Conservation (phyloP, 1,140 invertebrate species). For the Cotesia typhae region DNA sequence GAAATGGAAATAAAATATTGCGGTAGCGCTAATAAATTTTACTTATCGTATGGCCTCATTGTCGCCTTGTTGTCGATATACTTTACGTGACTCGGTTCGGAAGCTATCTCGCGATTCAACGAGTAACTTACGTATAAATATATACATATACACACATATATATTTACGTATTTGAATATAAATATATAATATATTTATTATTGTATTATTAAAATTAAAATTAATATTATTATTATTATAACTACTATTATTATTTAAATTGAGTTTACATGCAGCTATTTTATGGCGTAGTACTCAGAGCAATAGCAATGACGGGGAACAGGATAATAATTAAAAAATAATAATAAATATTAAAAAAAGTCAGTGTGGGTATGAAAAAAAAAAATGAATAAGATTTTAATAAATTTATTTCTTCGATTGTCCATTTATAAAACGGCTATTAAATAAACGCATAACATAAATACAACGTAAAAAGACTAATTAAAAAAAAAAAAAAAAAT, state of each 20-base stretch:
- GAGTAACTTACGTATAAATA: background rate
- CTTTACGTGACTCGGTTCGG: slow-evolving; percentile 51
- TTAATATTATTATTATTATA: background rate
- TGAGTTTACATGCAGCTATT: slow-evolving; percentile 12
- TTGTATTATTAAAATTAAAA: background rate
- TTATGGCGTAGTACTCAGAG: slow-evolving; percentile 8
- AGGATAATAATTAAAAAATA: slow-evolving; percentile 21
- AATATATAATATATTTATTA: no score
- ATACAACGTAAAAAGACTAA: slow-evolving; percentile 31
- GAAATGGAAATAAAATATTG: slow-evolving; percentile 80
- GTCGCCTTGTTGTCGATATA: slow-evolving; percentile 43
- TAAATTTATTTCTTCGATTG: slow-evolving; percentile 31
- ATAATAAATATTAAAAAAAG: background rate
- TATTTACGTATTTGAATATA: no score
- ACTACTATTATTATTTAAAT: background rate
- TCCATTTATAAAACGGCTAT: slow-evolving; percentile 32
- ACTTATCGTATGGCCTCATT: slow-evolving; percentile 39
- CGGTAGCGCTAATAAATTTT: slow-evolving; percentile 61
- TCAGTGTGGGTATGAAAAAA: background rate
- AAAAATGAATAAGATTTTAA: slow-evolving; percentile 9
- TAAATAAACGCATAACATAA: slow-evolving; percentile 30
- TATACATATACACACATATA: no score
- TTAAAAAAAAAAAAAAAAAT: slow-evolving; percentile 26
- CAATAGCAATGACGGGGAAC: slow-evolving; percentile 14
- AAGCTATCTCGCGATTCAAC: slow-evolving; percentile 10